A percentile compares a stretch with the other conserved stretches of the same genome.
These are phyloP conservation scores for Myotis findleyi DNA, from an alignment of 2,797 vertebrate genomes.

Conservation along the genomic window DNA sequence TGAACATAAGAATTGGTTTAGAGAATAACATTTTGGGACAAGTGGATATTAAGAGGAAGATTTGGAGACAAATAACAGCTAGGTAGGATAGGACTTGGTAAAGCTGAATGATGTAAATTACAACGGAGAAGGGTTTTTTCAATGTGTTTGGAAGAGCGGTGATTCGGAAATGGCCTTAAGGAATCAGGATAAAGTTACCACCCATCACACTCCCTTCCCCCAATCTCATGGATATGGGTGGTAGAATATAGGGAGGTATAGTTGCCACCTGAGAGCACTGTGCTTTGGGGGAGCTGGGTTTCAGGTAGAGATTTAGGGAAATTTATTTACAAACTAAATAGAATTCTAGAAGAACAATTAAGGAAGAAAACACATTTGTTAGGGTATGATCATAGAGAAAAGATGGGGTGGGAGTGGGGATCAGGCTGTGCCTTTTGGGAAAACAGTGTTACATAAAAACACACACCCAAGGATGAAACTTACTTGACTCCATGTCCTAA, in stretches of 20 bases:
- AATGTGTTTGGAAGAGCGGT: neutral
- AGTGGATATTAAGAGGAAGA: neutral
- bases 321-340: neutral
- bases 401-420: neutral
- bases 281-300: neutral
- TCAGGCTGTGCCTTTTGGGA: neutral
- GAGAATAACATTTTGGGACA: neutral
- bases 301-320: neutral
- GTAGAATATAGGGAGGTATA: neutral
- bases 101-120: neutral
- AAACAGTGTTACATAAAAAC: neutral
- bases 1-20: neutral
- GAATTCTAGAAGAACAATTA: conserved; percentile 1
- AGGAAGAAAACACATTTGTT: neutral
- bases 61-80: neutral
- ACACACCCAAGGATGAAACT: neutral
- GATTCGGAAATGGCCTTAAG: neutral
- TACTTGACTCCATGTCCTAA: neutral
- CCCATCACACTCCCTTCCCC: neutral
- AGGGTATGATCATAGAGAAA: neutral
- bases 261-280: neutral
- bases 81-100: neutral
- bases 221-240: neutral
- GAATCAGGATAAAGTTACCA: neutral
- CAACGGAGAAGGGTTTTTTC: neutral